Evolutionary conservation across 2,113 vertebrate species (phyloP).

Genomic region (Crotalus tigris): DNA sequence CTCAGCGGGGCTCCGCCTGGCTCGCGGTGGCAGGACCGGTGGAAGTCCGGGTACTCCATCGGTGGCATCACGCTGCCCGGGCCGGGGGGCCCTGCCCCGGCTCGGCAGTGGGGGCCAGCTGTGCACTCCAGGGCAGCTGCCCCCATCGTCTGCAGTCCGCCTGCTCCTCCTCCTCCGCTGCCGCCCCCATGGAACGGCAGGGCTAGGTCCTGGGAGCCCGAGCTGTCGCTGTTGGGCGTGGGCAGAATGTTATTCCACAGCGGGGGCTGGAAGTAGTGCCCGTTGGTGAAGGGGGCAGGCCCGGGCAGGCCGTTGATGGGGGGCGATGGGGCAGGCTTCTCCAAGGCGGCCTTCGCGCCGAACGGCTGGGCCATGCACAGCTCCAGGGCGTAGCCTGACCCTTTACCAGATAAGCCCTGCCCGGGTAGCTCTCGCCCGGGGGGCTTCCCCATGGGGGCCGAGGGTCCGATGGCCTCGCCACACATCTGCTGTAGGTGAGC

Average conservation of each 20-base stretch:
- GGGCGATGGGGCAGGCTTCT: slow-evolving; percentile 92
- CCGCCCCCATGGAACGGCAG: slow-evolving; percentile 86
- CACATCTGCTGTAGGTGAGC: slow-evolving; percentile 86
- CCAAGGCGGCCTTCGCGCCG: slow-evolving; percentile 86
- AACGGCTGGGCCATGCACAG: slow-evolving; percentile 93
- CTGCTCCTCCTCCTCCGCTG: slow-evolving; percentile 52
- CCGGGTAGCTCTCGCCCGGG: slow-evolving; percentile 76
- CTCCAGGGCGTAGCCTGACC: slow-evolving; percentile 85
- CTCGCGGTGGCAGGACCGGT: slow-evolving; percentile 97
- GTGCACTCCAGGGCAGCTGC: slow-evolving; percentile 84
- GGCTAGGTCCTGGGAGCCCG: slow-evolving; percentile 93
- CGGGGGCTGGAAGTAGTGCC: slow-evolving; percentile 93
- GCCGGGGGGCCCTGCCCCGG: slow-evolving; percentile 79
- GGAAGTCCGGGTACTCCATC: slow-evolving; percentile 97
- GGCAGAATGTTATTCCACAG: slow-evolving; percentile 97
- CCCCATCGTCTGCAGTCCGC: slow-evolving; percentile 80
- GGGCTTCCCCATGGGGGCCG: slow-evolving; percentile 80
- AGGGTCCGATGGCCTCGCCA: slow-evolving; percentile 76
- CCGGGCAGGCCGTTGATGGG: slow-evolving; percentile 89
- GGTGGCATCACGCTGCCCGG: slow-evolving; percentile 95
- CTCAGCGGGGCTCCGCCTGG: slow-evolving; percentile 91
- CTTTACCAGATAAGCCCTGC: slow-evolving; percentile 83
- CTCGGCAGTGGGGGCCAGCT: slow-evolving; percentile 87
- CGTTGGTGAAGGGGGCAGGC: slow-evolving; percentile 87
- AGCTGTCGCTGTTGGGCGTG: slow-evolving; percentile 98